phyloP scores from a whole-genome alignment of 2,113 vertebrate species.

The Seriola aureovittata region DNA sequence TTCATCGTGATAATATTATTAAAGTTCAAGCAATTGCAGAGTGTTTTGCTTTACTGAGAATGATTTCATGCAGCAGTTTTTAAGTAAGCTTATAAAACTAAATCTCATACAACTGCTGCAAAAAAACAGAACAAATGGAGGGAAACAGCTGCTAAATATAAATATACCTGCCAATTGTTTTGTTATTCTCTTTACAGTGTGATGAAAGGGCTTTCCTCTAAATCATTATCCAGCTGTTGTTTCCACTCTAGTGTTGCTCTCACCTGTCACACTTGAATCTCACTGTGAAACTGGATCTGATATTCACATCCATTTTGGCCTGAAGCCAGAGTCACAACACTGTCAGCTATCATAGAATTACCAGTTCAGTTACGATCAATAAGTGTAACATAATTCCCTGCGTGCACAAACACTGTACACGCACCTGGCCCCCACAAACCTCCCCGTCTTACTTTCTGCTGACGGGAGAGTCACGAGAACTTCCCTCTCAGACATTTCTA shows the following conservation, averaged over 20 bases:
- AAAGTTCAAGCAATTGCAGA: slow-evolving; percentile 4
- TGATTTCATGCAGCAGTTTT: slow-evolving; percentile 35
- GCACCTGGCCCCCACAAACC: slow-evolving; percentile 23
- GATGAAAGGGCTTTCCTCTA: slow-evolving; percentile 66
- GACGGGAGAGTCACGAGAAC: slow-evolving; percentile 42
- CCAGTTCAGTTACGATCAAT: slow-evolving; percentile 46
- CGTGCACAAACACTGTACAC: not conserved
- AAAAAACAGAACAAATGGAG: slow-evolving; percentile 13
- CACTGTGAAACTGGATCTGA: slow-evolving; percentile 52
- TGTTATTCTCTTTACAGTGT: slow-evolving; percentile 64
- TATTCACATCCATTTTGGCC: slow-evolving; percentile 55
- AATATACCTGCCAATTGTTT: slow-evolving; percentile 48
- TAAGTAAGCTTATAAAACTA: slow-evolving; percentile 24
- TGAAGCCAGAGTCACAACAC: slow-evolving; percentile 47
- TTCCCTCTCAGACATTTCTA: slow-evolving; percentile 52
- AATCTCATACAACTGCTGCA: slow-evolving; percentile 8
- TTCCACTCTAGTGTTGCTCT: not conserved
- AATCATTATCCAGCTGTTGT: slow-evolving; percentile 47
- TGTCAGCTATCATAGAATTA: slow-evolving; percentile 40
- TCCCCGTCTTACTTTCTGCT: slow-evolving; percentile 41
- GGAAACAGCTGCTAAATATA: slow-evolving; percentile 15
- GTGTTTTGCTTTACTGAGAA: not conserved
- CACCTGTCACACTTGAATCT: slow-evolving; percentile 36
- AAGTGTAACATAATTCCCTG: slow-evolving; percentile 1
- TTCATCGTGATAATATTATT: slow-evolving; percentile 13